These are phyloP conservation scores for Goniozus legneri DNA, from an alignment of 1,140 invertebrate genomes.

Conservation along the genomic window DNA sequence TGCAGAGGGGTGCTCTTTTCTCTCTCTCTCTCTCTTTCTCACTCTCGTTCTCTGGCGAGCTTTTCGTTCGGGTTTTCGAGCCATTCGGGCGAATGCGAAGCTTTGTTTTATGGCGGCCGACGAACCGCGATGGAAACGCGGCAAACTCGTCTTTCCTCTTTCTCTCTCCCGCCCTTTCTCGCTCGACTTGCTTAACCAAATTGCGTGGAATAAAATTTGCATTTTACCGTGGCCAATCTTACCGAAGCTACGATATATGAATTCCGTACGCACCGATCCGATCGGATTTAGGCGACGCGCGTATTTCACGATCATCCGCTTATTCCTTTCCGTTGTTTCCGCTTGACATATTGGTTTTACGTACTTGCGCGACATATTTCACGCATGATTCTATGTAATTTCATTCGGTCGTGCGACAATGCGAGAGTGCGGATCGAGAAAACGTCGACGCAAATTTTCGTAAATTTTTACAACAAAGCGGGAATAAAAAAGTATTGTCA, in stretches of 20 bases:
- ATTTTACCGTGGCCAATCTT: constrained; percentile 22
- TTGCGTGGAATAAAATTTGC: constrained; percentile 26
- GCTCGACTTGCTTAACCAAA: constrained; percentile 21
- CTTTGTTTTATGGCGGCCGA: constrained; percentile 12
- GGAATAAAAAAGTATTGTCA: no score
- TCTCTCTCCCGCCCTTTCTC: not conserved
- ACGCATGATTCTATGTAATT: not conserved
- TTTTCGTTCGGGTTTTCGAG: constrained; percentile 14
- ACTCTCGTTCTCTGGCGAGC: no score
- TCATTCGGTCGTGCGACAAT: constrained; percentile 13
- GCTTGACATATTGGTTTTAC: no score
- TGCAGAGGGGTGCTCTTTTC: constrained; percentile 2
- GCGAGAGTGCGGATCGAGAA: no score
- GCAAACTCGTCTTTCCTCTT: no score
- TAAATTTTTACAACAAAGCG: no score
- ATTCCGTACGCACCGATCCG: no score
- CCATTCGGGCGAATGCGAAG: constrained; percentile 8
- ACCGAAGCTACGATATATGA: not conserved
- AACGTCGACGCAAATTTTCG: no score
- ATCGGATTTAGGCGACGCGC: no score
- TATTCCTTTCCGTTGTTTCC: no score
- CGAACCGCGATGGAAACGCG: constrained; percentile 3
- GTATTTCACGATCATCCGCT: no score
- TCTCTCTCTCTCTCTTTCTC: no score
- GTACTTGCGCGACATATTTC: not conserved